These are phyloP conservation scores for Vesta saturnalis DNA, from an alignment of 2,888 invertebrate genomes.

Conservation along the genomic window DNA sequence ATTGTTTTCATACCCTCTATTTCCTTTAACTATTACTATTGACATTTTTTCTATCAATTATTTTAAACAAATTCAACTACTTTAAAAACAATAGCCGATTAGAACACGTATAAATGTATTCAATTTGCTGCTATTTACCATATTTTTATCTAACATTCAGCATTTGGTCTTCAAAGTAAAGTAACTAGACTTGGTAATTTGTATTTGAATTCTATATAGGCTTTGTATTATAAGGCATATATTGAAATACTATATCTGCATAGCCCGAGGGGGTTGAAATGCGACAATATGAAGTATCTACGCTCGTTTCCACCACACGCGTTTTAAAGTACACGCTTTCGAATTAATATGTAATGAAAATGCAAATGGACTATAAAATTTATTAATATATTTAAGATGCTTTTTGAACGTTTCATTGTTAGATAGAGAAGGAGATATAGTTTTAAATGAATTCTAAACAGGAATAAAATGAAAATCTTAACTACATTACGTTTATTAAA, in stretches of 20 bases:
- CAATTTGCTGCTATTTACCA: too few species aligned
- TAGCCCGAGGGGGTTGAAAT: constrained; percentile 53
- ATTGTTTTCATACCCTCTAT: constrained; percentile 29
- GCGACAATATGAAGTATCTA: constrained; percentile 50
- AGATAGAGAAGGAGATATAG: too few species aligned
- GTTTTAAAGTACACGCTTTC: constrained; percentile 23
- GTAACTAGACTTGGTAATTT: constrained; percentile 27
- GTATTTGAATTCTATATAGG: constrained; percentile 28
- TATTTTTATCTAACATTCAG: too few species aligned
- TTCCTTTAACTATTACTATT: constrained; percentile 17
- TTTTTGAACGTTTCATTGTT: not conserved
- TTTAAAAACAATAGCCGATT: not conserved
- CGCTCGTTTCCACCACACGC: constrained; percentile 37
- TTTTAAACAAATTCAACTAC: constrained; percentile 3
- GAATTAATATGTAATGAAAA: constrained; percentile 35
- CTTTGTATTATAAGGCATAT: constrained; percentile 38
- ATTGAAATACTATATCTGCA: constrained; percentile 55
- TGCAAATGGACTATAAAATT: constrained; percentile 27
- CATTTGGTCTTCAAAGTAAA: constrained; percentile 7
- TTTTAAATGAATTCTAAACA: too few species aligned
- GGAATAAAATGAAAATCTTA: too few species aligned
- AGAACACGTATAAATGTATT: not conserved
- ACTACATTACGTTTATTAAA: too few species aligned
- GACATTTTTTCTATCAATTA: constrained; percentile 11
- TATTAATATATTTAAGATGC: constrained; percentile 16